Base-by-base conservation (phyloP, 37 sponge, comb jelly and placozoan species). In the Halichondria panicea region DNA sequence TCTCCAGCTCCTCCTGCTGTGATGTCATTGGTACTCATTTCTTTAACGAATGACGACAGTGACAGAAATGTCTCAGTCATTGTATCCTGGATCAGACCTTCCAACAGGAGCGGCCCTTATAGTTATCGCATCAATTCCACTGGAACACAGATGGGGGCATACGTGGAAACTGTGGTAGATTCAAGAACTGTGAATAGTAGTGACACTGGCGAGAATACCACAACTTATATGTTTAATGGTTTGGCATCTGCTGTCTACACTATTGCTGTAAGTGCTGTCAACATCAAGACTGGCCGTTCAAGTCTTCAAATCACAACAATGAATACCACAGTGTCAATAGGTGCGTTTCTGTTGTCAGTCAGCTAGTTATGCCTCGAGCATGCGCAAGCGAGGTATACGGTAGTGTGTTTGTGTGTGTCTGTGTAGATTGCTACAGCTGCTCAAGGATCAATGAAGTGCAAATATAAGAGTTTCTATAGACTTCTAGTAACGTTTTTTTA, bases 241-340 rank as follows among this genome's bases (percentile, higher is more conserved):
- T 61, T 69, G 22, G 70, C 80, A 1, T 86, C 50, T 66, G 72
- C 75, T 50, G 45, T 57, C 60, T 79, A 86, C 44, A 44, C 41
- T 50, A 55, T 86, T n/a, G 55, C 36, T 34, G 60, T 86, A 13
- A 24, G 25, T 19, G 76, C 87, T 24, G 27, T 67, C 46, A 86
- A 86, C 40, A 68, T 33, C 33, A 31, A 61, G 7, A 36, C 30
- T 13, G 42, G 63, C 1, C 13, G 46, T 1, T 13, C 15, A 60
- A 64, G 76, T 8, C 63, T 64, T 7, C 39, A 13, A 42, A 22
- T 38, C 9, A 70, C 19, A 8, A 1, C n/a, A 0, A 13, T 6
- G 4, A 39, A 25, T 19, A 69, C 33, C 55, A 58, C 80, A 6
- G 35, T 60, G 31, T 31, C 71, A 45, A 79, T 59, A 41, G 58